Evolutionary conservation across 2,113 vertebrate species (phyloP), one percentile per base, ranked within the genome.

Genomic region (Lonchura striata): DNA sequence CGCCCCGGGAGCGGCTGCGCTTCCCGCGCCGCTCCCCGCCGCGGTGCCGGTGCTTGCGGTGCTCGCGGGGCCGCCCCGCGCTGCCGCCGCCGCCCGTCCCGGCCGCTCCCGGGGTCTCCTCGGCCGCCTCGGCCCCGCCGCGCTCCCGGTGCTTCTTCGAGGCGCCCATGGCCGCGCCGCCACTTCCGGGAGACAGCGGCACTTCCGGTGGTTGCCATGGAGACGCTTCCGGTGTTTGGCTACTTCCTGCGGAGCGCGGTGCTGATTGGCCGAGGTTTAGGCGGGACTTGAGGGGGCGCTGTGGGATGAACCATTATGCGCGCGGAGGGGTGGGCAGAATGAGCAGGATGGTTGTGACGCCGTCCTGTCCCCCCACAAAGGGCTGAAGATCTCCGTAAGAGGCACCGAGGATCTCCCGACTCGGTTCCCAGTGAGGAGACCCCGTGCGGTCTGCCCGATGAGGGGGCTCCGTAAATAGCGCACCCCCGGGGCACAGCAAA

Each of bases 301-400:
- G 15, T 9, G 69, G 69, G 19, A 8, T 18, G 41, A 56, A 65
- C 50, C 70, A 57, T 57, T n/a, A 3, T 10, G 42, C 2, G 8
- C 2, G 50, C 5, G 18, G 19, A 50, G 23, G 15, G 28, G n/a
- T 33, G 53, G 5, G 30, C 11, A 21, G 30, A 21, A 54, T 33
- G 53, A 1, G 10, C 4, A 4, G 10, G 17, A 2, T 10, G 28
- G 13, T 20, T 17, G 27, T 3, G 28, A 22, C 17, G 2, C 23
- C 2, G 13, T 31, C 0, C 19, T n/a, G 9, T 17, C 9, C 3
- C 15, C 15, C 1, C 30, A 3, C 2, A 7, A 6, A 66, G 8
- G 6, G 8, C 2, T 3, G 15, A 8, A 21, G 7, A 17, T 0
- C 13, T 10, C 20, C 7, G 4, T 1, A 30, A 31, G 37, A 23